Evolutionary conservation across 2,888 invertebrate species (phyloP), one percentile per base, ranked within the genome.

Genomic region (Oligia latruncula): DNA sequence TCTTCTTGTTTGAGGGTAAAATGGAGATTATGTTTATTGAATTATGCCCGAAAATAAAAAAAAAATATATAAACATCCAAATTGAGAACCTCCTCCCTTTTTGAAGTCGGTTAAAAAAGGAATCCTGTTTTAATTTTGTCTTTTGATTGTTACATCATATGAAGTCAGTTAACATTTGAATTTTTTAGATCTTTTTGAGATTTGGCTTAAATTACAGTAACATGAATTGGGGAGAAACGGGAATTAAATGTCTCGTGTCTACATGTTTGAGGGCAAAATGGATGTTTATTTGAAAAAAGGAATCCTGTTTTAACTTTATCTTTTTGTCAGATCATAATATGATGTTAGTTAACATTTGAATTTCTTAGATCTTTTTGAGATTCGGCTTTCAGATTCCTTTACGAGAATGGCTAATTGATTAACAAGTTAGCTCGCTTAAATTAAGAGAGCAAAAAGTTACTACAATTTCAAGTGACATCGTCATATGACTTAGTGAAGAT

Each of bases 231-330:
- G 66, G 71, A 52, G 52, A 67, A 40, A 62, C 29, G 46, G 35
- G 35, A 71, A 77, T 71, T 77, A 83, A 58, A 75, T 49, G 55
- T 49, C 62, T 43, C 40, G 68, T 71, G 60, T 82, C 52, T 66
- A 40, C 82, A 55, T 67, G 66, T 58, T 76, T 52, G 15, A 20
- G 9, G 17, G 60, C 15, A 77, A n/a, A n/a, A n/a, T 52, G 52
- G 15, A 55, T 6, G 5, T 20, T 68, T 40, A 49, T 60, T 35
- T 60, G 29, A 60, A 60, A 65, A 72, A 58, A 17, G 46, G 1
- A 55, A n/a, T 20, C 35, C 0, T 35, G 11, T 66, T 49, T 49
- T 58, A 66, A 78, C 64, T 62, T 74, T 8, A 20, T 9, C 4
- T 20, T 40, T 23, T 43, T 2, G 60, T 5, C 13, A 11, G 4